Base-by-base conservation (phyloP, 2,797 vertebrate species). In the Melanotaenia parkinsoni region DNA sequence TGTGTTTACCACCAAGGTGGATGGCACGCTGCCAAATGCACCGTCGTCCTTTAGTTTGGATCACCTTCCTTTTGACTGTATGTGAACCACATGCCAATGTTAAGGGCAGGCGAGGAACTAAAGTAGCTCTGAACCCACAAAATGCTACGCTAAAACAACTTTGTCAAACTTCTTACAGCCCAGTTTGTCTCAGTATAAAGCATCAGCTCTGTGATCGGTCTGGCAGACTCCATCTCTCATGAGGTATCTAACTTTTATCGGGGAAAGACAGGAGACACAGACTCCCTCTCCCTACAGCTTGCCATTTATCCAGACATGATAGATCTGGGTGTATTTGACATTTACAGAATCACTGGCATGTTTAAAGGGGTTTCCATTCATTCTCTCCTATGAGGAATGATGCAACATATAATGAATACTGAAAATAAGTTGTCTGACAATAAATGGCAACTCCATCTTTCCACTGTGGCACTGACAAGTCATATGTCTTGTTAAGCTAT, bases 151-250 rank as follows among this genome's bases (percentile, higher is more conserved):
- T 16, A 6, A 73, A 70, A 79, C 63, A 72, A 83, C 73, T 72
- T 45, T 85, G 80, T 88, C 83, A 86, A 88, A 89, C 64, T 82
- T 89, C 83, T 84, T 69, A 82, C 75, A 85, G 67, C 63, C 74
- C 62, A 74, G 74, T 75, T 78, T 85, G 57, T 63, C 74, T 72
- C 51, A 78, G 75, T 70, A 77, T 77, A 67, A 76, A 82, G 80
- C 51, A 59, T 63, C 30, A 32, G 59, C 82, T 73, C 63, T 84
- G 66, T 84, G 86, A 90, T 90, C 62, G 79, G 75, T 50, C 73
- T 82, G 86, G 81, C 81, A 89, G 81, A 69, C 77, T 77, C 62
- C 1, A 40, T 64, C 77, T 80, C 82, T 91, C 79, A 37, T 78
- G 86, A 74, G 70, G 58, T 66, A 64, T 76, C 72, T 81, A 80